Conservation (phyloP, 2,888 invertebrate species). For the Chloroclystis v-ata region DNA sequence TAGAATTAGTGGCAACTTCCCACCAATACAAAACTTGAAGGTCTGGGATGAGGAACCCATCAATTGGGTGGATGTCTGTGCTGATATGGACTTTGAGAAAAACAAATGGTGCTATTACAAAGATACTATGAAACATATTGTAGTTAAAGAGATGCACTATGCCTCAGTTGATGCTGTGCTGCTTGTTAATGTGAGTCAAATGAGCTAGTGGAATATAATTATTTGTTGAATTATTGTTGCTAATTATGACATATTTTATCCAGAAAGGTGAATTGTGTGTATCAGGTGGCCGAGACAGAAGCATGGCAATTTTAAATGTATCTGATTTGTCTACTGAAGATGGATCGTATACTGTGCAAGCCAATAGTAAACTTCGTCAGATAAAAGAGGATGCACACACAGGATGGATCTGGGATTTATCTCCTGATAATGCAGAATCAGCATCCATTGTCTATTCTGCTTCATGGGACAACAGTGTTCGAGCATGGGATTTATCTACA, state of each 20-base stretch:
- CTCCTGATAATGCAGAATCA: slow-evolving; percentile 57
- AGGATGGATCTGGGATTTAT: slow-evolving; percentile 82
- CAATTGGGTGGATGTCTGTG: slow-evolving; percentile 78
- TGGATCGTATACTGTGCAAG: slow-evolving; percentile 41
- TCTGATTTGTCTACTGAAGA: slow-evolving; percentile 44
- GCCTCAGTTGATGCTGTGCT: slow-evolving; percentile 79
- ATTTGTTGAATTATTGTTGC: background rate
- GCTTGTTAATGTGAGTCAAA: slow-evolving; percentile 72
- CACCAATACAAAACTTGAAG: slow-evolving; percentile 56
- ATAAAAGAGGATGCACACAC: slow-evolving; percentile 72
- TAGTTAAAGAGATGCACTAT: slow-evolving; percentile 74
- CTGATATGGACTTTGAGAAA: slow-evolving; percentile 78
- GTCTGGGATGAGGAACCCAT: slow-evolving; percentile 58
- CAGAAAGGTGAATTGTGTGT: slow-evolving; percentile 72
- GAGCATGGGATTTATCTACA: slow-evolving; percentile 73
- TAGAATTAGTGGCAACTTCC: slow-evolving; percentile 59
- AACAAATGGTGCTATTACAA: slow-evolving; percentile 74
- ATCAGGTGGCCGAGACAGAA: slow-evolving; percentile 79
- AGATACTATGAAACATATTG: slow-evolving; percentile 65
- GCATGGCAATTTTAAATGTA: slow-evolving; percentile 74
- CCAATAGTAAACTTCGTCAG: slow-evolving; percentile 49
- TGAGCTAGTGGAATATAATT: background rate
- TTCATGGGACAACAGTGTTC: slow-evolving; percentile 80
- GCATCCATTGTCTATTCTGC: slow-evolving; percentile 75
- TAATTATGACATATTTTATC: slow-evolving; percentile 16